phyloP scores from a whole-genome alignment of 2,113 vertebrate genomes.

The Neolamprologus cancellatus region DNA sequence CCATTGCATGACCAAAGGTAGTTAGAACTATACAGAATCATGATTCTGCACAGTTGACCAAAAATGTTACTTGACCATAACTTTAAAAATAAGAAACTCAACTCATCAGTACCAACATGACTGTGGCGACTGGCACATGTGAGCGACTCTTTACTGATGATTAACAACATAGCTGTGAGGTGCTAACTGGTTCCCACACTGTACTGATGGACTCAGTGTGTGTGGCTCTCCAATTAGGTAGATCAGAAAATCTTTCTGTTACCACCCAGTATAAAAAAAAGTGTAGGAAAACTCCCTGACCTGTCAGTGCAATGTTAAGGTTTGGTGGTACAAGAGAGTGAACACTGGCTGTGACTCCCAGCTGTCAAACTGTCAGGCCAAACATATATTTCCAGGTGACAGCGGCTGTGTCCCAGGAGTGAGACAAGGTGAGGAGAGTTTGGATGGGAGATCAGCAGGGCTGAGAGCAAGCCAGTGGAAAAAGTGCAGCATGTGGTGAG shows the following conservation, averaged over 20 bases:
- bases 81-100: background rate
- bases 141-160: background rate
- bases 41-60: background rate
- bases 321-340: background rate
- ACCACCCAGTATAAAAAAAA: background rate
- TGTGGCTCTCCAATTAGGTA: background rate
- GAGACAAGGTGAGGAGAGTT: background rate
- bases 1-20: background rate
- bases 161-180: background rate
- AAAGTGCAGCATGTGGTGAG: background rate
- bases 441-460: background rate
- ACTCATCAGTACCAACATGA: background rate
- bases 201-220: background rate
- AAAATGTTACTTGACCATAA: background rate
- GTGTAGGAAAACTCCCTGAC: background rate
- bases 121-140: background rate
- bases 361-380: conserved; percentile 48
- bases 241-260: background rate
- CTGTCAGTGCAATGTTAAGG: conserved; percentile 21
- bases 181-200: background rate
- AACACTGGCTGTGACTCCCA: conserved; percentile 18
- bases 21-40: background rate
- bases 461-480: background rate
- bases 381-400: conserved; percentile 46
- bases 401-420: conserved; percentile 1